phyloP scores from a whole-genome alignment of 2,113 vertebrate genomes.

The Ondatra zibethicus region DNA sequence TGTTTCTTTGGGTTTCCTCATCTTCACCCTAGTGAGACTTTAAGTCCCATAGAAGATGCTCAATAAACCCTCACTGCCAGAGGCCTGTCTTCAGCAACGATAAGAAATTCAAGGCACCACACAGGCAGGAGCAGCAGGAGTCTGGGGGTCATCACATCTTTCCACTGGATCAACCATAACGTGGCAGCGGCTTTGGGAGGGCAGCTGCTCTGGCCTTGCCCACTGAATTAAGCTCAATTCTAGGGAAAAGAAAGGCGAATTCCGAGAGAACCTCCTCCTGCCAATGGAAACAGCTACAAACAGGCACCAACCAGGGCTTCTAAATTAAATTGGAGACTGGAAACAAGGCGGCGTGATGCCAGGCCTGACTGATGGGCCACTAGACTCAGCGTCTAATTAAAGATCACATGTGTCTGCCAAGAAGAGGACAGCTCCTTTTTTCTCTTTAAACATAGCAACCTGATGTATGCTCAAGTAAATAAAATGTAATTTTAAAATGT shows the following conservation, averaged over 20 bases:
- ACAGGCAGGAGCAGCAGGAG: conserved; percentile 76
- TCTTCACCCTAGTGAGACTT: not conserved
- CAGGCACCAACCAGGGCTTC: conserved; percentile 44
- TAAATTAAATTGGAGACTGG: conserved; percentile 65
- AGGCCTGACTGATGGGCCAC: not conserved
- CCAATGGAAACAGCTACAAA: conserved; percentile 43
- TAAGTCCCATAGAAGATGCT: conserved; percentile 2
- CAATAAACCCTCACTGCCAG: conserved; percentile 7
- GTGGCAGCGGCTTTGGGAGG: conserved; percentile 34
- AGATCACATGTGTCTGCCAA: conserved; percentile 25
- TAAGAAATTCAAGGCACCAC: conserved; percentile 73
- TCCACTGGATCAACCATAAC: conserved; percentile 74
- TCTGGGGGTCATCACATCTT: conserved; percentile 73
- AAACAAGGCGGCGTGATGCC: conserved; percentile 2
- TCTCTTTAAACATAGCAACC: conserved; percentile 38
- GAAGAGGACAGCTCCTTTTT: not conserved
- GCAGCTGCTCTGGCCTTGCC: conserved; percentile 58
- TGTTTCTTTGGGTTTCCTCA: conserved; percentile 4
- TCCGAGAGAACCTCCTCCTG: conserved; percentile 42
- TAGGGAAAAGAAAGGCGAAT: conserved; percentile 59
- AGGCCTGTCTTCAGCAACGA: conserved; percentile 57
- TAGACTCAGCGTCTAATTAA: conserved; percentile 28
- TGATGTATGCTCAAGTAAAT: conserved; percentile 21
- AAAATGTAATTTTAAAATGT: conserved; percentile 34
- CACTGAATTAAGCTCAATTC: conserved; percentile 72